phyloP scores from a whole-genome alignment of 2,888 invertebrate species.

The Leptogaster cylindrica region DNA sequence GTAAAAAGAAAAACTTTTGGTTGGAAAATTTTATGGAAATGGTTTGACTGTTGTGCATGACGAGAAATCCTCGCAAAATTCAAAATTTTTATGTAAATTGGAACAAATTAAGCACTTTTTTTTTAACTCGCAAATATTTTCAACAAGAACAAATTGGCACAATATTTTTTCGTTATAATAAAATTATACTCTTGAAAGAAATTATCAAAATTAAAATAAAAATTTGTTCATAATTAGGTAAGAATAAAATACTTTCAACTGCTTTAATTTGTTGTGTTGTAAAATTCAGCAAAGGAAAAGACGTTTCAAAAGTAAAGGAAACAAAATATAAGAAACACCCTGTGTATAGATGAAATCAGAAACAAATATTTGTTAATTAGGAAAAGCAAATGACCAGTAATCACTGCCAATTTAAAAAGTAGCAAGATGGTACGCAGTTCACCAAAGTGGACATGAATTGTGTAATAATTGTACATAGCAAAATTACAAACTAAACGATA shows the following conservation, averaged over 20 bases:
- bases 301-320: slow-evolving; percentile 1
- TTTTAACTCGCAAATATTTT: neutral
- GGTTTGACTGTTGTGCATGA: slow-evolving; percentile 25
- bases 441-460: slow-evolving; percentile 32
- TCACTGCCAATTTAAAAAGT: slow-evolving; percentile 52
- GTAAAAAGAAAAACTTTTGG: slow-evolving; percentile 4
- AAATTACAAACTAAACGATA: slow-evolving; percentile 31
- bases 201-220: slow-evolving; percentile 34
- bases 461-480: slow-evolving; percentile 36
- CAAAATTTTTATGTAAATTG: neutral
- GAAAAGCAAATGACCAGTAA: slow-evolving; percentile 51
- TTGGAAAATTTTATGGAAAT: slow-evolving; percentile 26
- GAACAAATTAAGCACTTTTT: neutral
- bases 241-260: slow-evolving; percentile 20
- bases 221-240: slow-evolving; percentile 34
- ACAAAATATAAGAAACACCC: slow-evolving; percentile 3
- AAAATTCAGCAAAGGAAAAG: neutral
- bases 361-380: slow-evolving; percentile 34
- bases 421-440: slow-evolving; percentile 43
- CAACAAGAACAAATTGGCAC: slow-evolving; percentile 6
- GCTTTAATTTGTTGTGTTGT: slow-evolving; percentile 4
- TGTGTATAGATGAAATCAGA: slow-evolving; percentile 36
- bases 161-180: neutral
- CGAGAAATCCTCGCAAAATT: neutral
- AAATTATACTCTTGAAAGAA: slow-evolving; percentile 20